Evolutionary conservation across 1,140 invertebrate genomes (phyloP), one percentile per base, ranked within the genome.

Genomic region (Macrotrachela quadricornifera): DNA sequence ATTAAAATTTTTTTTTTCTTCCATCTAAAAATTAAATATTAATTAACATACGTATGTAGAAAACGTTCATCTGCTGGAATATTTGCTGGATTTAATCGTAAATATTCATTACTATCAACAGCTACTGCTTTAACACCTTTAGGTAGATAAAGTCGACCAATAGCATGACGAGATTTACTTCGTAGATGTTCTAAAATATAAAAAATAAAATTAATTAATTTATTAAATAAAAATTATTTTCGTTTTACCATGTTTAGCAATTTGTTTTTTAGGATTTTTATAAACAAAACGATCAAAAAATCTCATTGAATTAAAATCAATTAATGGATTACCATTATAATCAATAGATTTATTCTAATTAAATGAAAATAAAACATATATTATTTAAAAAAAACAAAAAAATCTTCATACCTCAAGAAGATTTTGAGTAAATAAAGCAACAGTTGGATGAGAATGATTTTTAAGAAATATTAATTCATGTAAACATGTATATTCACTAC

Each of bases 231-330:
- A 1, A 15, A 13, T 15, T 3, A n/a, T 14, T n/a, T 16, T n/a
- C 44, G 37, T 45, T 39, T 49, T 45, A 40, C 43, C 47, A 49
- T 58, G 58, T 60, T 66, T 57, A 62, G 64, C 65, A 78, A 79
- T 16, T 62, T 61, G 80, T 66, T 67, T 63, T 54, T 95, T 95
- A 0, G 90, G 86, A 74, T 96, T 96, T 66, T 90, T 85, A 62
- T 86, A 95, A 1, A 86, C 84, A 68, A 92, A 95, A 52, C 87
- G 74, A 63, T 96, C 88, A 12, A 95, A 70, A 64, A 95, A 96
- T 55, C 83, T 72, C 21, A 85, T 80, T 1, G 85, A 66, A 0
- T 80, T 82, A 62, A 94, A 87, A 70, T 96, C 90, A 62, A 83
- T 76, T 0, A 95, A 67, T 0, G 90, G 88, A 72, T 96, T 85